Evolutionary conservation across 1,140 invertebrate species (phyloP).

Genomic region (Heliconius hermathena): DNA sequence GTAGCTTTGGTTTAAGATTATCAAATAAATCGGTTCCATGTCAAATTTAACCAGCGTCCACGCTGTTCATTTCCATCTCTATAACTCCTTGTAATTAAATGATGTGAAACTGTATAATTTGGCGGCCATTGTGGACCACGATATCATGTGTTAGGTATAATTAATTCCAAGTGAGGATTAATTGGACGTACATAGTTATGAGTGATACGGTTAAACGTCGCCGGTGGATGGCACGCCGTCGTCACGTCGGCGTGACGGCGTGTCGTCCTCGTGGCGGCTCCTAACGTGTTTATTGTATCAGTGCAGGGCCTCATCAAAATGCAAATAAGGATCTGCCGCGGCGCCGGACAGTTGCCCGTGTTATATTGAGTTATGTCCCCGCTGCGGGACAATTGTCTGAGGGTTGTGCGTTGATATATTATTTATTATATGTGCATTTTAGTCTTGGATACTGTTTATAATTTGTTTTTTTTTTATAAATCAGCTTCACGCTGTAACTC

Average conservation of each 20-base stretch:
- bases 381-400: conserved; percentile 40
- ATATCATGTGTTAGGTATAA: conserved; percentile 21
- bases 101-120: conserved; percentile 4
- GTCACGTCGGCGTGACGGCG: conserved; percentile 39
- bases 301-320: conserved; percentile 75
- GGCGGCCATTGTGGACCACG: background rate
- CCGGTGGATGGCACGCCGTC: conserved; percentile 12
- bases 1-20: background rate
- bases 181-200: conserved; percentile 59
- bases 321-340: conserved; percentile 67
- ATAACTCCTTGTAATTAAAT: background rate
- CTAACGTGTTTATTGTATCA: conserved; percentile 76
- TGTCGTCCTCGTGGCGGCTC: conserved; percentile 32
- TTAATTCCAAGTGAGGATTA: conserved; percentile 59
- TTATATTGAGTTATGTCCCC: conserved; percentile 70
- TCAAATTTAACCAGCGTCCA: background rate
- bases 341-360: conserved; percentile 65
- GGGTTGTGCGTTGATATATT: conserved; percentile 27
- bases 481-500: too few relatives aligned
- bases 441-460: background rate
- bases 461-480: background rate
- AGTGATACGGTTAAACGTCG: conserved; percentile 57
- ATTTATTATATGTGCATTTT: background rate
- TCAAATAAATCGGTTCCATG: background rate
- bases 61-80: background rate